A percentile compares a stretch with the other conserved stretches of the same genome.
phyloP scores from a whole-genome alignment of 2,888 invertebrate species.

The Eupithecia insigniata region DNA sequence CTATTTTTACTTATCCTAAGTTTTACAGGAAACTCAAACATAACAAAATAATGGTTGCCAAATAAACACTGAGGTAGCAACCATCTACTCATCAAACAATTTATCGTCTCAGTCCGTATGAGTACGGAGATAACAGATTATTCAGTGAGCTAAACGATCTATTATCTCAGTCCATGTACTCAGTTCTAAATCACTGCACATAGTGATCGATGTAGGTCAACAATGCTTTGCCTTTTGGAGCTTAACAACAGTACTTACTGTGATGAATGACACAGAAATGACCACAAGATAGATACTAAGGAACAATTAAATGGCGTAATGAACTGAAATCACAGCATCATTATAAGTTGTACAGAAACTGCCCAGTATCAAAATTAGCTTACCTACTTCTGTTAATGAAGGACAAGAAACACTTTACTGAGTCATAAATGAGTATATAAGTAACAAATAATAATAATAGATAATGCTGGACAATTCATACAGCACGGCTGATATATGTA shows the following conservation, averaged over 20 bases:
- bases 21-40: neutral
- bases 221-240: conserved; percentile 44
- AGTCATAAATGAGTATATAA: neutral
- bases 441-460: no score
- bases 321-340: neutral
- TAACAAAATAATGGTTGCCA: neutral
- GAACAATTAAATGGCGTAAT: conserved; percentile 1
- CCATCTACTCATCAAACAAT: neutral
- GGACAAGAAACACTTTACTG: neutral
- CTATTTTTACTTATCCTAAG: neutral
- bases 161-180: conserved; percentile 18
- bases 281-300: neutral
- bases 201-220: conserved; percentile 52
- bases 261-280: conserved; percentile 23
- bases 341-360: neutral
- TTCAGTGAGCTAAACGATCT: neutral
- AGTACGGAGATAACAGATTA: neutral
- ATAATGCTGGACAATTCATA: no score
- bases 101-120: neutral
- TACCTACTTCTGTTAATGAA: neutral
- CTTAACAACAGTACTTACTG: conserved; percentile 15
- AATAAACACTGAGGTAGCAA: neutral
- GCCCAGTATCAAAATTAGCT: neutral
- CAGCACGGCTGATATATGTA: no score
- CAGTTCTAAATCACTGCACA: conserved; percentile 9